Evolutionary conservation across 2,888 invertebrate species (phyloP), one percentile per base, ranked within the genome.

Genomic region (Phengaris alcon): DNA sequence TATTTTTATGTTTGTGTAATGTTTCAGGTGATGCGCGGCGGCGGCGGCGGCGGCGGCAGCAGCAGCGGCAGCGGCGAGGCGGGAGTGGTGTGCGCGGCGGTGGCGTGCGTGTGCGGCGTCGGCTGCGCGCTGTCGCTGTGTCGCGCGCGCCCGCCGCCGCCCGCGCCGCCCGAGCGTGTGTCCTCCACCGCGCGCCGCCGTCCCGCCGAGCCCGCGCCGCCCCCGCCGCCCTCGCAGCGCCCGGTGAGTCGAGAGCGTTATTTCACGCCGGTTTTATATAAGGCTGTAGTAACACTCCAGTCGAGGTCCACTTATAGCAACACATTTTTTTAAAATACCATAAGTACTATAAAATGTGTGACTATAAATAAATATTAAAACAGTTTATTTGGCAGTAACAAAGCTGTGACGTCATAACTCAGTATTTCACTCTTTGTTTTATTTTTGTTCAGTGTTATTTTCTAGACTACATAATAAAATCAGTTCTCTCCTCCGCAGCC

Each of bases 111-210:
- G 84, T 94, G 95, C 82, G 88, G 95, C 79, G 93, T 95, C 77
- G 95, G 95, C 77, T 95, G 95, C 83, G 95, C 95, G 81, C 93
- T 95, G 74, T 94, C 95, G 13, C 85, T 95, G 78, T 96, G 95
- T 81, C 94, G 94, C 81, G 78, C 87, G 76, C 84, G 84, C 77
- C 82, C 90, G 84, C 85, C 94, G 84, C 86, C 90, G 83, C 84
- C 88, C 82, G 78, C 83, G 51, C 82, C 86, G 78, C 92, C 90
- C 75, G 90, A 90, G 35, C 85, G 90, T 73, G 89, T 90, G 57
- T 88, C 90, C 75, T 88, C 90, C 79, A 90, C 93, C 7, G 90
- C 81, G 46, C 75, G 81, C 48, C 76, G 78, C 52, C 80, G 76
- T 83, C 84, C 88, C 82, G 78, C 84, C 35, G 82, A 85, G 77